Evolutionary conservation across 2,113 vertebrate species (phyloP).

Genomic region (Leucosticte australis): DNA sequence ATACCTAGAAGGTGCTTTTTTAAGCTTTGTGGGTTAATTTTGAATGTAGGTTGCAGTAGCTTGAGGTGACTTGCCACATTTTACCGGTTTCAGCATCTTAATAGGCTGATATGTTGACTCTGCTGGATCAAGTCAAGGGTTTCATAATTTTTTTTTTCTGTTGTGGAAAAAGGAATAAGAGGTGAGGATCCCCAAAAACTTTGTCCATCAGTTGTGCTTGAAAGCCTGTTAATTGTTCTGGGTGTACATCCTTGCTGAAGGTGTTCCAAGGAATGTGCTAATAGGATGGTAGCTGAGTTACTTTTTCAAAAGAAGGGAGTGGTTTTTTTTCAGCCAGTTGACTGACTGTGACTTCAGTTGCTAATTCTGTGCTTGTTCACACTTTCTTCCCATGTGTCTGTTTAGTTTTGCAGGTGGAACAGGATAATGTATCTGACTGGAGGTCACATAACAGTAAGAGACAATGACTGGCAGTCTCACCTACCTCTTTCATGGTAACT

Average conservation of each 20-base stretch:
- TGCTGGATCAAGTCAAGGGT: not conserved
- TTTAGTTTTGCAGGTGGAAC: not conserved
- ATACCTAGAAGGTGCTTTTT: not conserved
- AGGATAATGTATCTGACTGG: not conserved
- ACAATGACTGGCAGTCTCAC: not conserved
- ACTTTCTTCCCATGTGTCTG: not conserved
- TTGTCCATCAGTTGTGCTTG: not conserved
- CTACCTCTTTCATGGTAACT: not conserved
- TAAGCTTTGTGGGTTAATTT: not conserved
- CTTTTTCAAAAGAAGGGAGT: not conserved
- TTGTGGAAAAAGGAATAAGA: not conserved
- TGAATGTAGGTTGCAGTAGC: not conserved
- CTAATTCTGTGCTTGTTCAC: not conserved
- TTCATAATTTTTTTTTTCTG: not conserved
- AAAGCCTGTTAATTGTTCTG: not conserved
- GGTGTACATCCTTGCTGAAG: not conserved
- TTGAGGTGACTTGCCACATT: not conserved
- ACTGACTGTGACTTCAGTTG: not conserved
- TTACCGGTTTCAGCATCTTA: not conserved
- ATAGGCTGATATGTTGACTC: not conserved
- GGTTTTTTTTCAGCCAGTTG: not conserved
- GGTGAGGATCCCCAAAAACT: not conserved
- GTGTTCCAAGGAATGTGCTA: not conserved
- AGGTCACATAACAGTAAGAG: not conserved
- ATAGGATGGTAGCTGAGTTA: not conserved